Evolutionary conservation across 2,797 vertebrate species (phyloP).

Genomic region (Varecia variegata): DNA sequence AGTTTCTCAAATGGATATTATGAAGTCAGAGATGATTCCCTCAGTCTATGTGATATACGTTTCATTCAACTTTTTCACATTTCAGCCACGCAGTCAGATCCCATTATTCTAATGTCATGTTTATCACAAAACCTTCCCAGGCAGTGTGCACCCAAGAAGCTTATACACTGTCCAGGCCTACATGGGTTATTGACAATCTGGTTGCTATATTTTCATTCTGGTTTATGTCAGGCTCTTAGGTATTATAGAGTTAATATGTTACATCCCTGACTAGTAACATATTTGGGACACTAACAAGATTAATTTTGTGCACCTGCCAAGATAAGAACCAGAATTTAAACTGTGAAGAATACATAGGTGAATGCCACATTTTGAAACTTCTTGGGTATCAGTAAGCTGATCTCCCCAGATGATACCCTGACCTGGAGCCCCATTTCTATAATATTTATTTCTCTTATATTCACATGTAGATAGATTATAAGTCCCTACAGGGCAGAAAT

Average conservation of each 20-base stretch:
- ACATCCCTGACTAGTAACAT: background rate
- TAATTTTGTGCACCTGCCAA: slow-evolving; percentile 25
- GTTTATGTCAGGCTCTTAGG: background rate
- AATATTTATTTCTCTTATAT: slow-evolving; percentile 32
- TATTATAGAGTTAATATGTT: background rate
- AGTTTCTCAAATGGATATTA: background rate
- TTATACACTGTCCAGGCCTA: background rate
- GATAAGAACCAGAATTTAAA: background rate
- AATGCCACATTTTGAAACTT: background rate
- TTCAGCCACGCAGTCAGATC: background rate
- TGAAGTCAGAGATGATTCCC: background rate
- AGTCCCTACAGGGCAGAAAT: background rate
- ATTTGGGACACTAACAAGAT: background rate
- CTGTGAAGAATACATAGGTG: background rate
- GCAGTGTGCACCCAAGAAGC: background rate
- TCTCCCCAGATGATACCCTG: background rate
- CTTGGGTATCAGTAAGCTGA: background rate
- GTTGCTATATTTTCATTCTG: background rate
- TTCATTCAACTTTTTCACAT: background rate
- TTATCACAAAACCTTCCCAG: background rate
- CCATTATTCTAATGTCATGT: background rate
- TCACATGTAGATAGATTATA: background rate
- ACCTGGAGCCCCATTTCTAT: background rate
- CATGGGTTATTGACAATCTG: background rate
- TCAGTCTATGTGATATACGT: background rate